Conservation (phyloP, 2,888 invertebrate species). For the Cephus nigrinus region DNA sequence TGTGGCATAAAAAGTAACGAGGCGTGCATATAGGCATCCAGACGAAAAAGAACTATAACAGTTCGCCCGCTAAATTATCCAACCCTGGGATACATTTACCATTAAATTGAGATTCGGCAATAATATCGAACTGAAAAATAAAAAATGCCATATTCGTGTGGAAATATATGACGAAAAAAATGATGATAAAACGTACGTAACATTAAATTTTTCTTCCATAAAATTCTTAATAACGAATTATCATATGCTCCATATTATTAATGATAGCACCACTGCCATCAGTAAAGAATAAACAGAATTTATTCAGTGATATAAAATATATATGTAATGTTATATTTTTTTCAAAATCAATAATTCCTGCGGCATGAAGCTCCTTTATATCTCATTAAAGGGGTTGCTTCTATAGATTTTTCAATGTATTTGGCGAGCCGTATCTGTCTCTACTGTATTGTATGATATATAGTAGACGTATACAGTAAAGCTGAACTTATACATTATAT, state of each 20-base stretch:
- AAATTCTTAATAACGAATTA: neutral
- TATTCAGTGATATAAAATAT: no score
- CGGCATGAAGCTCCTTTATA: neutral
- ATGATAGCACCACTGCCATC: no score
- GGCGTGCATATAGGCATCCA: neutral
- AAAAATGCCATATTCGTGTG: neutral
- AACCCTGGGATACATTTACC: neutral
- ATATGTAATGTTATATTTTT: neutral
- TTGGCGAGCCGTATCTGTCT: neutral
- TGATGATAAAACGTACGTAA: neutral
- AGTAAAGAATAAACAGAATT: no score
- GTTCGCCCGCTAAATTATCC: neutral
- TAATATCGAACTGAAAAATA: neutral
- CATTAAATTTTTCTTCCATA: neutral
- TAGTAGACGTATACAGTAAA: neutral
- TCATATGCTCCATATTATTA: neutral
- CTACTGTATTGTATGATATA: no score
- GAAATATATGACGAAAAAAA: neutral
- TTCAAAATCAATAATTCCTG: neutral
- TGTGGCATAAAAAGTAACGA: neutral
- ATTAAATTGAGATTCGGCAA: neutral
- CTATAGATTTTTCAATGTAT: neutral
- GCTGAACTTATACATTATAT: neutral
- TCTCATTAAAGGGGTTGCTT: neutral
- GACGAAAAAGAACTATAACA: neutral